Base-by-base conservation (phyloP, 2,113 vertebrate species). In the Daboia siamensis region DNA sequence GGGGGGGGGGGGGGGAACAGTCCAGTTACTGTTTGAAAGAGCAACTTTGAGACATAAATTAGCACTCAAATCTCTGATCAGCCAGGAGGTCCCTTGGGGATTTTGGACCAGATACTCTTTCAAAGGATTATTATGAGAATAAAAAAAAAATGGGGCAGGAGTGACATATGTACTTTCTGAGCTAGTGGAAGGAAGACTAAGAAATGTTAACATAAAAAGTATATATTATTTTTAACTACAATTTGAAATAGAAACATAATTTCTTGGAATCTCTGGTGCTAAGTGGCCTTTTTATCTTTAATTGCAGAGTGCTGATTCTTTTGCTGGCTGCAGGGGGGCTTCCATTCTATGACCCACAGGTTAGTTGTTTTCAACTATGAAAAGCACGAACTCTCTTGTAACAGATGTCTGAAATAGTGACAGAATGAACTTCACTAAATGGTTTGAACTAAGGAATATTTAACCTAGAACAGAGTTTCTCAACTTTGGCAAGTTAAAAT, bases 311-410 rank as follows among this genome's bases (percentile, higher is more conserved):
- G 5, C 96, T 97, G 91, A 93, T 99, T 89, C 95, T 99, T 92
- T 95, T 99, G 96, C 89, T 98, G 24, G 98, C 99, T 23, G 98
- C 98, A 46, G 95, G 96, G 61, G 98, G 96, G 95, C 98, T 99
- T 87, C 98, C 98, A 90, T 93, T 97, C 9, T 97, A 91, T n/a
- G 99, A 99, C 92, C 94, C 97, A 24, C 97, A 98, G 98, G 99
- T 99, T 89, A 44, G 55, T 69, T 91, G 91, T 92, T 92, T 87
- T 89, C 46, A 86, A 61, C 29, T 86, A 48, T 90, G 12, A 84
- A 61, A 61, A 29, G 11, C 17, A 17, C 21, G 26, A 3, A 3
- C 21, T 13, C 54, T 48, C 59, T 89, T 52, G 29, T 48, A 56
- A 48, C 5, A 39, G 12, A 48, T n/a, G 17, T 2, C 4, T 89